These are phyloP conservation scores for Diabrotica undecimpunctata DNA, from an alignment of 1,140 invertebrate species.

Conservation along the genomic window DNA sequence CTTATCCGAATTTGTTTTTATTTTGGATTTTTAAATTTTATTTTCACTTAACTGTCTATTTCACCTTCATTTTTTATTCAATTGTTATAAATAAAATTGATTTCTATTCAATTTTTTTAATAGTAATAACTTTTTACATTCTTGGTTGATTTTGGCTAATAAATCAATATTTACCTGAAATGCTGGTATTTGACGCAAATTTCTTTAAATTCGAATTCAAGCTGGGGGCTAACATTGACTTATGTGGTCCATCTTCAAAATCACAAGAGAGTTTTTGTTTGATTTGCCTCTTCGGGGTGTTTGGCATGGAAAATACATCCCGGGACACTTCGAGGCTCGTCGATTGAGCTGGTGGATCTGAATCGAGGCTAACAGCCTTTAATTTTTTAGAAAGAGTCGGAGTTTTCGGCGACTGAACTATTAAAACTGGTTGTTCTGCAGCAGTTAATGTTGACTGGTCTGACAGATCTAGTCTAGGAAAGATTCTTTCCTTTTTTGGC, in stretches of 20 bases:
- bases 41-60: too few relatives aligned
- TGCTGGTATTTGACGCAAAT: conserved; percentile 47
- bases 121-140: too few relatives aligned
- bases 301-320: conserved; percentile 47
- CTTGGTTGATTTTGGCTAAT: too few relatives aligned
- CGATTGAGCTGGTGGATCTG: conserved; percentile 38
- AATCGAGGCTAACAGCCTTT: conserved; percentile 47
- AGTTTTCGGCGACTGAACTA: conserved; percentile 46
- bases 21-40: too few relatives aligned
- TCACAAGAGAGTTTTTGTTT: conserved; percentile 37
- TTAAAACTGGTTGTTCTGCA: conserved; percentile 37
- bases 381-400: conserved; percentile 45
- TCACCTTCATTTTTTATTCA: too few relatives aligned
- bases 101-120: too few relatives aligned
- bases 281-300: conserved; percentile 46
- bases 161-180: conserved; percentile 25
- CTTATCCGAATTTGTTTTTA: too few relatives aligned
- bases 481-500: conserved; percentile 40
- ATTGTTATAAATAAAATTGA: too few relatives aligned
- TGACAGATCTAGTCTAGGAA: conserved; percentile 37
- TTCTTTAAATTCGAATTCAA: conserved; percentile 43
- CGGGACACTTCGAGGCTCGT: conserved; percentile 38
- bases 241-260: conserved; percentile 36
- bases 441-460: conserved; percentile 28
- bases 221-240: conserved; percentile 31